Base-by-base conservation (phyloP, 2,888 invertebrate genomes). In the Chrysina gloriosa region DNA sequence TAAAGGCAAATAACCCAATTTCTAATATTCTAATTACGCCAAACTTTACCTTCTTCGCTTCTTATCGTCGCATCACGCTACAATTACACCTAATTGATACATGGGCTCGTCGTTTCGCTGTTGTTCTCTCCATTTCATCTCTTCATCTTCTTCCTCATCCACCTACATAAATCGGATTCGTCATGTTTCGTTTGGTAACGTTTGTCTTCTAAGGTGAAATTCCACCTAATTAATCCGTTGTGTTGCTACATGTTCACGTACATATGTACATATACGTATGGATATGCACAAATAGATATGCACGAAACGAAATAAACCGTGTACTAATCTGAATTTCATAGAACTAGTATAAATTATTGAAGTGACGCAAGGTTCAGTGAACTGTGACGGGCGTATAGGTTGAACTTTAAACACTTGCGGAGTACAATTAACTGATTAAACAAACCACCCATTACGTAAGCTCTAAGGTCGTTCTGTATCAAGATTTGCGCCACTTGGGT, bases 1-100 rank as follows among this genome's bases (percentile, higher is more conserved):
- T 61, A 61, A 61, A 42, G 42, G 58, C 58, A 42, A 61, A 42
- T 42, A 61, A 61, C 58, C 58, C 42, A 61, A 61, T 61, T 61
- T 61, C 58, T 61, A 61, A 61, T 61, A 61, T 27, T 61, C 58
- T 61, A 61, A 61, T 61, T 61, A 61, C 27, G 42, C 42, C 58
- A 27, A 61, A 42, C 58, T 42, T 34, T n/a, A 11, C 36, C 36
- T 36, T 56, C 56, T 56, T 36, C 11, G 36, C 19, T 39, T 61
- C 58, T 61, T 61, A 61, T 61, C 58, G 42, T 42, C 42, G 36
- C 58, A 42, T 61, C 58, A 27, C 27, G 42, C 27, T 27, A 42
- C 58, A 42, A 61, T 61, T 61, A 42, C 25, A 61, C 14, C 58
- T 61, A 61, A 61, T 61, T 61, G 58, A 61, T 42, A 42, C 58